These are phyloP conservation scores for Melanogrammus aeglefinus DNA, from an alignment of 2,797 vertebrate genomes.

Conservation along the genomic window DNA sequence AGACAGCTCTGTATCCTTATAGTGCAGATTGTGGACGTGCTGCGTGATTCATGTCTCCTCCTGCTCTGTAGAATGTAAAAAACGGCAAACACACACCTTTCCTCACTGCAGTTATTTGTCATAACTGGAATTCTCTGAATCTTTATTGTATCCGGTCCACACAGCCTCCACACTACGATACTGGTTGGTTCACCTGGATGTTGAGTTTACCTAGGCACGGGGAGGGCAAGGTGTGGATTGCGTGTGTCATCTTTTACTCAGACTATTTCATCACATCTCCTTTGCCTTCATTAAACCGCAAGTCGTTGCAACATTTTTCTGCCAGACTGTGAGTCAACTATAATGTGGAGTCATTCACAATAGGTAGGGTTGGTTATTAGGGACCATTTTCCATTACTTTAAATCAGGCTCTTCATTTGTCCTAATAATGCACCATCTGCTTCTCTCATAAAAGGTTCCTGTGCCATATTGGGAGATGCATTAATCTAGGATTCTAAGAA, in stretches of 20 bases:
- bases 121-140: background rate
- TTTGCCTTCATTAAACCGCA: background rate
- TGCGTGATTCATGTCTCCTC: background rate
- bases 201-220: background rate
- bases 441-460: background rate
- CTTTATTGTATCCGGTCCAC: background rate
- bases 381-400: background rate
- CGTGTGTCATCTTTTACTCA: background rate
- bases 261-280: background rate
- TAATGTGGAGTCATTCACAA: background rate
- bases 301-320: background rate
- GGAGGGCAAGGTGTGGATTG: background rate
- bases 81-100: slow-evolving; percentile 26
- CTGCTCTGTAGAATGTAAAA: slow-evolving; percentile 35
- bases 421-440: background rate
- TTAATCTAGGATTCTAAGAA: background rate
- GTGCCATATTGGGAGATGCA: too few relatives aligned
- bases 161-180: background rate
- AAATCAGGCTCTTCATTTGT: background rate
- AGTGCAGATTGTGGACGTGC: background rate
- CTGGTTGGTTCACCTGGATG: background rate
- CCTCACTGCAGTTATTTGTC: background rate
- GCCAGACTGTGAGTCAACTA: background rate
- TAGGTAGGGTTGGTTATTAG: background rate
- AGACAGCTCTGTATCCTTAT: background rate